phyloP scores from a whole-genome alignment of 2,888 invertebrate genomes.

The Spisula solida region DNA sequence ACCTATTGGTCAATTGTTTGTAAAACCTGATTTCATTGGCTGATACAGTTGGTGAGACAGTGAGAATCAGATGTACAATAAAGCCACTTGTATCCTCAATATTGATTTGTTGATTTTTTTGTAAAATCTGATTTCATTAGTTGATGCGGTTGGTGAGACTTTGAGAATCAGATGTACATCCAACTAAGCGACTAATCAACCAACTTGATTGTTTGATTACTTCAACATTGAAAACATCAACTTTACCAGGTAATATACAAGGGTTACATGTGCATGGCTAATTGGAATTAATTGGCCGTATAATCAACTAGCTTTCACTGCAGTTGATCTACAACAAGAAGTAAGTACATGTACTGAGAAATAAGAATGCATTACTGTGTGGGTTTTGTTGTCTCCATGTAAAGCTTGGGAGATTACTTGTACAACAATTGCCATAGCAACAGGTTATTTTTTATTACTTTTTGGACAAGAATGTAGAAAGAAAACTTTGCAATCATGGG shows the following conservation, averaged over 20 bases:
- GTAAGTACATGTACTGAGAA: neutral
- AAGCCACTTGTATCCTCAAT: no score
- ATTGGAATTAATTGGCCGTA: conserved; percentile 16
- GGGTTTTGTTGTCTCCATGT: neutral
- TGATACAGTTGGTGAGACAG: neutral
- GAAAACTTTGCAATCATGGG: no score
- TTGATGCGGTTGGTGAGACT: neutral
- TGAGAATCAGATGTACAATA: neutral
- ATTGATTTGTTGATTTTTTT: neutral
- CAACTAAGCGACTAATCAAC: neutral
- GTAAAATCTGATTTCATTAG: neutral
- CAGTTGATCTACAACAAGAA: neutral
- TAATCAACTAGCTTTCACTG: conserved; percentile 6
- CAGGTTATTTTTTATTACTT: neutral
- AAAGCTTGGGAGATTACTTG: neutral
- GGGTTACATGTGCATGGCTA: neutral
- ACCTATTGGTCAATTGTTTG: neutral
- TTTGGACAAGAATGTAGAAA: neutral
- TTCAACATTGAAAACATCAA: neutral
- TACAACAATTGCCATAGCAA: neutral
- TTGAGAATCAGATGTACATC: neutral
- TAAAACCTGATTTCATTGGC: neutral
- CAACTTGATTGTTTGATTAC: neutral
- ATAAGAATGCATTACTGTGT: neutral
- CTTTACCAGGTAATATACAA: neutral